Base-by-base conservation (phyloP, 2,888 invertebrate genomes). In the Biston stratarius region DNA sequence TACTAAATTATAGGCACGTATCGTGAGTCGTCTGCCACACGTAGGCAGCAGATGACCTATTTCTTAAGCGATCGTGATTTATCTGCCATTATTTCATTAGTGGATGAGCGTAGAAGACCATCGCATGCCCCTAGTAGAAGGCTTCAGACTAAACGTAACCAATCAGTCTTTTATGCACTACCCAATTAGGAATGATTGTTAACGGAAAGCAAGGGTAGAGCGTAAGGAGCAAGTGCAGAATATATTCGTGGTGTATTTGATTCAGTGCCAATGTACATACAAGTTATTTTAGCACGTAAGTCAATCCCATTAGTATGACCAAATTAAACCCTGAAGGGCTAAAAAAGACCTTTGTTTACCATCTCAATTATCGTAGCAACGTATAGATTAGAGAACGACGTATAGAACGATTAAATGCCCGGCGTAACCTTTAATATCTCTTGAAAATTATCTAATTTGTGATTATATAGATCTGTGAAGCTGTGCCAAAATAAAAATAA, bases 21-120 rank as follows among this genome's bases (percentile, higher is more conserved):
- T 34, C 11, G 1, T 36, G 12, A 15, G 15, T 67, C 70, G 70
- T 72, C 51, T 49, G 24, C 42, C 47, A 15, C 52, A 61, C 67
- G 69, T 71, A 64, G 67, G 64, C 57, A 62, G 65, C 49, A 58
- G 67, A 58, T 74, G 80, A 67, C 76, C 81, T 78, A 81, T 77
- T 79, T 80, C 72, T 72, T 70, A 69, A 69, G 58, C 66, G 73
- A 70, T 69, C 71, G 59, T 64, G 72, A 58, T 77, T 72, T 72
- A 80, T 78, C 71, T 61, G 69, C 76, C 79, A 82, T 82, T 82
- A 81, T 72, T 75, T 78, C 73, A 77, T 81, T 79, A 76, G 68
- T 61, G 69, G 73, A 73, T 75, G 74, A 74, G 71, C 72, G 71
- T 72, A 52, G 67, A 71, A 72, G 73, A 73, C 64, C 64, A 64